A percentile compares a stretch with the other conserved stretches of the same genome.
These are phyloP conservation scores for Helobdella robusta DNA, from an alignment of 2,888 invertebrate species.

Conservation along the genomic window DNA sequence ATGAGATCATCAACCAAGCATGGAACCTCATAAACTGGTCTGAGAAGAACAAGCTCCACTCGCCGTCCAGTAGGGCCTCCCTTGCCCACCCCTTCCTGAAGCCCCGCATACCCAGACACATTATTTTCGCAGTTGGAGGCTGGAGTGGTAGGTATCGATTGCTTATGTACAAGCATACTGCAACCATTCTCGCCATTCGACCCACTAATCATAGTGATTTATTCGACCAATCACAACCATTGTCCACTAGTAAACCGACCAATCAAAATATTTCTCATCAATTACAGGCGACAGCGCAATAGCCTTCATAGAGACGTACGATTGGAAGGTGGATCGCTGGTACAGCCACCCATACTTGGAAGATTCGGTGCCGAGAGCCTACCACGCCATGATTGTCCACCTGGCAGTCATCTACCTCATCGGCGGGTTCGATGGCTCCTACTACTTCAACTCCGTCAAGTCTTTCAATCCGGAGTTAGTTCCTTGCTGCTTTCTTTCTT, in stretches of 20 bases:
- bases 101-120: slow-evolving; percentile 56
- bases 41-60: slow-evolving; percentile 17
- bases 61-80: background rate
- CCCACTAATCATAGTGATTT: background rate
- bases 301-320: slow-evolving; percentile 50
- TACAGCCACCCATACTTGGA: slow-evolving; percentile 57
- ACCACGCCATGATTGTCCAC: slow-evolving; percentile 60
- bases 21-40: slow-evolving; percentile 27
- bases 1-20: slow-evolving; percentile 26
- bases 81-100: slow-evolving; percentile 54
- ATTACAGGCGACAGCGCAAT: slow-evolving; percentile 63
- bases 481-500: too few species aligned
- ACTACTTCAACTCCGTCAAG: slow-evolving; percentile 49
- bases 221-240: too few species aligned
- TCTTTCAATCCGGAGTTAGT: slow-evolving; percentile 43
- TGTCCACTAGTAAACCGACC: too few species aligned
- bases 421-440: slow-evolving; percentile 50
- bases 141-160: slow-evolving; percentile 53
- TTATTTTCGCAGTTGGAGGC: slow-evolving; percentile 49
- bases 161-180: background rate
- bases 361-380: slow-evolving; percentile 65
- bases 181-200: background rate
- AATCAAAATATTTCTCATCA: too few species aligned
- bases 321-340: slow-evolving; percentile 61
- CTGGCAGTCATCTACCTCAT: slow-evolving; percentile 49